A percentile compares a stretch with the other conserved stretches of the same genome.
These are phyloP conservation scores for Sarcophilus harrisii DNA, from an alignment of 2,797 vertebrate species.

Conservation along the genomic window DNA sequence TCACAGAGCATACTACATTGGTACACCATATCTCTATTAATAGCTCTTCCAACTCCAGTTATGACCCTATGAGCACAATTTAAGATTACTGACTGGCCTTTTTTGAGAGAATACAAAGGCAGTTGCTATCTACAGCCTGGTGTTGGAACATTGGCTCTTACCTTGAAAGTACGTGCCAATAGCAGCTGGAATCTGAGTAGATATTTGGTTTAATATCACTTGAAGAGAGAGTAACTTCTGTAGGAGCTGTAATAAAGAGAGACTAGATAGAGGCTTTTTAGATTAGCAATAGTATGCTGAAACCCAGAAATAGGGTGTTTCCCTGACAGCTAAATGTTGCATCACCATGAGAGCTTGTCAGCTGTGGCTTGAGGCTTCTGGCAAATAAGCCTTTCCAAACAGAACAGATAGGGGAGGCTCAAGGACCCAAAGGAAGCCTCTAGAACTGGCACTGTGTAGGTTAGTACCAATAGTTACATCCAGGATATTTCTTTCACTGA, in stretches of 20 bases:
- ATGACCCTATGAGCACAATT: background rate
- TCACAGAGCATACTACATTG: background rate
- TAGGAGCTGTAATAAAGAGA: background rate
- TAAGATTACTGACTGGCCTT: background rate
- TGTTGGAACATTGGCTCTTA: background rate
- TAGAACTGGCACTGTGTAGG: background rate
- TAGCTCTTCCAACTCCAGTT: background rate
- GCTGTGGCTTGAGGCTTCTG: background rate
- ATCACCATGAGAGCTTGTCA: background rate
- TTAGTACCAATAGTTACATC: background rate
- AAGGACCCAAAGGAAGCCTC: background rate
- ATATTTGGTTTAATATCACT: background rate
- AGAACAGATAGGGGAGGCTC: background rate
- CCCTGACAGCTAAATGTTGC: background rate
- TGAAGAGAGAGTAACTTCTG: background rate
- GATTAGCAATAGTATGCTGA: background rate
- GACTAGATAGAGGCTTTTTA: background rate
- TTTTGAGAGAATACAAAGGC: background rate
- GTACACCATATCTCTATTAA: background rate
- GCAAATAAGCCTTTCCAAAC: background rate
- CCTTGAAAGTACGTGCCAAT: background rate
- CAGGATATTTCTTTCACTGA: background rate
- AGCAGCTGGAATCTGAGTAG: background rate
- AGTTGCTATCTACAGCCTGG: background rate
- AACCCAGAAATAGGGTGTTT: background rate